phyloP scores from a whole-genome alignment of 2,888 invertebrate genomes.

The Augochlorella aurata region DNA sequence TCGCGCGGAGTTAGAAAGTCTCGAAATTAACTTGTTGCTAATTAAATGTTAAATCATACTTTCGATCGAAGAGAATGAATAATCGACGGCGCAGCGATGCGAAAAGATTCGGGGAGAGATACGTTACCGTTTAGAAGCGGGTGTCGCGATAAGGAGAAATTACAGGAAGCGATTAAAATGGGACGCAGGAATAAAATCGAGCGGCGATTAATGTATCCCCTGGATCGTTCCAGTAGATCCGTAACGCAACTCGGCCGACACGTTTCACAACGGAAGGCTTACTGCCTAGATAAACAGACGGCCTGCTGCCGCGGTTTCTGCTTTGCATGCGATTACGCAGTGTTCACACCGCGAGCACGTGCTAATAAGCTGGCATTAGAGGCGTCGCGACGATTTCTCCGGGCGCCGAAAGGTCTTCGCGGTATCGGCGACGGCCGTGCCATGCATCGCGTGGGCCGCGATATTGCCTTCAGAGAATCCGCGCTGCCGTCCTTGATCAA shows the following conservation, averaged over 20 bases:
- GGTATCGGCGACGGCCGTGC: conserved; percentile 45
- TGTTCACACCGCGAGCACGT: conserved; percentile 39
- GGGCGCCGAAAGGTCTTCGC: conserved; percentile 52
- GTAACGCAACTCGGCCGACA: neutral
- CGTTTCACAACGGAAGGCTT: conserved; percentile 27
- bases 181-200: neutral
- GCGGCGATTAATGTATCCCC: neutral
- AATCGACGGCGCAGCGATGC: no score
- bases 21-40: no score
- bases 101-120: no score
- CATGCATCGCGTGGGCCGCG: conserved; percentile 51
- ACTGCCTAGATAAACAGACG: conserved; percentile 1
- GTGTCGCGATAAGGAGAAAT: neutral
- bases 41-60: no score
- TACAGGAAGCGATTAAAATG: neutral
- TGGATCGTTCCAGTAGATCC: neutral
- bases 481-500: conserved; percentile 51
- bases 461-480: conserved; percentile 63
- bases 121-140: no score
- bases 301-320: neutral
- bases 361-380: conserved; percentile 42
- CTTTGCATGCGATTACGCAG: conserved; percentile 34
- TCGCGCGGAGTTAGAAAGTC: no score
- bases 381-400: conserved; percentile 28
- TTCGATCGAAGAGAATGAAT: no score